These are phyloP conservation scores for Acanthisitta chloris DNA, from an alignment of 2,113 vertebrate genomes.

Conservation along the genomic window DNA sequence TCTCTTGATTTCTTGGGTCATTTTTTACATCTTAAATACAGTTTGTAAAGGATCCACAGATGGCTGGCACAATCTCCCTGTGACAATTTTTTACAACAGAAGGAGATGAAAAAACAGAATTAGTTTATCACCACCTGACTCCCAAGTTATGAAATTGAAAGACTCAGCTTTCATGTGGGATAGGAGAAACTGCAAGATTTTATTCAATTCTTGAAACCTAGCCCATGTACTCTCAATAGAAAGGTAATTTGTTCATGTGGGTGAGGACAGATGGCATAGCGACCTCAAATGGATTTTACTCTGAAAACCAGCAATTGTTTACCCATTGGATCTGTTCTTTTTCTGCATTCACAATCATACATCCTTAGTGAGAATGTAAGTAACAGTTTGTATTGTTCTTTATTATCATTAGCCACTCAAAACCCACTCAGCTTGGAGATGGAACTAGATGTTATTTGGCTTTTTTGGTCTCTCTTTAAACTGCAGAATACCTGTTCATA, in stretches of 20 bases:
- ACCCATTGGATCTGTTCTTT: background rate
- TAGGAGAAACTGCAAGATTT: background rate
- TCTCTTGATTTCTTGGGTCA: background rate
- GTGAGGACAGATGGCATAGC: constrained; percentile 7
- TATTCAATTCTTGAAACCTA: background rate
- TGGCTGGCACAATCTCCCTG: background rate
- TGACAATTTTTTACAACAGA: background rate
- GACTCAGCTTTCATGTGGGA: background rate
- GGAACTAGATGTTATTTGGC: background rate
- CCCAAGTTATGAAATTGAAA: background rate
- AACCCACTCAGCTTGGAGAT: background rate
- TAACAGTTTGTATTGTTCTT: background rate
- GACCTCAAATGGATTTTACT: constrained; percentile 2
- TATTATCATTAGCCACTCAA: background rate
- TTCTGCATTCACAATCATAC: background rate
- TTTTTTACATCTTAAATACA: background rate
- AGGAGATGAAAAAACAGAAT: background rate
- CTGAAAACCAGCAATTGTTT: background rate
- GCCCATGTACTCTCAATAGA: background rate
- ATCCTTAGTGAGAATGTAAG: background rate
- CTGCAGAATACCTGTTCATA: background rate
- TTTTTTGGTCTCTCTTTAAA: background rate
- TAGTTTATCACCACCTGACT: background rate
- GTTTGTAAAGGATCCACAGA: background rate
- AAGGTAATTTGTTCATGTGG: constrained; percentile 17